Evolutionary conservation across 2,797 vertebrate genomes (phyloP).

Genomic region (Lacerta bilineata): DNA sequence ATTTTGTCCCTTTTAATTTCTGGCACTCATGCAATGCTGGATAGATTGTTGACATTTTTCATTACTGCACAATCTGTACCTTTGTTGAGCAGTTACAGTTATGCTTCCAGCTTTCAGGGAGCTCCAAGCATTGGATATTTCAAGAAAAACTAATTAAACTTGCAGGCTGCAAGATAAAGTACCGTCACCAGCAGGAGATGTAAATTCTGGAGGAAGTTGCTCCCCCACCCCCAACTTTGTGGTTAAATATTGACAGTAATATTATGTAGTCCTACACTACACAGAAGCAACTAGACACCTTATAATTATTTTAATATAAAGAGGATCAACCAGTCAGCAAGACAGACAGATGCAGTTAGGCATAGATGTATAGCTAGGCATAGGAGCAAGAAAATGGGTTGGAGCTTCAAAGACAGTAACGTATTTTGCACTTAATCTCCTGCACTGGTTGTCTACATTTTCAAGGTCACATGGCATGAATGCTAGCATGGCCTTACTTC

Average conservation of each 20-base stretch:
- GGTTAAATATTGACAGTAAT: conserved; percentile 18
- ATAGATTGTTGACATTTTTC: conserved; percentile 53
- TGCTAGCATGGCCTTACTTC: not conserved
- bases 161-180: conserved; percentile 18
- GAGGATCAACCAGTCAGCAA: not conserved
- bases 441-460: not conserved
- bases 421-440: not conserved
- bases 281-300: not conserved
- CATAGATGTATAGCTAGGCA: not conserved
- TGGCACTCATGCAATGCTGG: not conserved
- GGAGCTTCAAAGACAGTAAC: not conserved
- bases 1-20: not conserved
- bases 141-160: conserved; percentile 51
- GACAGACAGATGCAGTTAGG: not conserved
- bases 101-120: conserved; percentile 43
- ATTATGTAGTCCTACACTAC: not conserved
- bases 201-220: conserved; percentile 15
- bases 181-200: conserved; percentile 2
- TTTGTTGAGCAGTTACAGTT: conserved; percentile 40
- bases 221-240: not conserved
- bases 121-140: conserved; percentile 33
- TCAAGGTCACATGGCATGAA: not conserved
- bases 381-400: not conserved
- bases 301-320: not conserved
- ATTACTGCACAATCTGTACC: conserved; percentile 37